These are phyloP conservation scores for Diglossa cyanea DNA, from an alignment of 2,797 vertebrate genomes.

Conservation along the genomic window DNA sequence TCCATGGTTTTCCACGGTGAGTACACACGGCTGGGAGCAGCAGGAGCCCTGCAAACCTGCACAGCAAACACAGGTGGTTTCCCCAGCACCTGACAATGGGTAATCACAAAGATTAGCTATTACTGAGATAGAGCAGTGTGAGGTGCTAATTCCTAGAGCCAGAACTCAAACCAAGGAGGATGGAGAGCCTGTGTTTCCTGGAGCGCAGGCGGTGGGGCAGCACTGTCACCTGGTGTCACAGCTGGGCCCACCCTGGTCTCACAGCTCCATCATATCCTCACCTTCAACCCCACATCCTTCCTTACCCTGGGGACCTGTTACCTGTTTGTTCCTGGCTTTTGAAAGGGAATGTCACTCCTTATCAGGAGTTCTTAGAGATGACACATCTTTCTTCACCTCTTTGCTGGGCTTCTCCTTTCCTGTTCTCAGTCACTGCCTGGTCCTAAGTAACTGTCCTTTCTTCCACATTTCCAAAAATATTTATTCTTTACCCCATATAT, in stretches of 20 bases:
- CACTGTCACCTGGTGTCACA: background rate
- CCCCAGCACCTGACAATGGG: background rate
- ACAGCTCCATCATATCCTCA: background rate
- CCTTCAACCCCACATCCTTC: background rate
- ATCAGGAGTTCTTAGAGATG: background rate
- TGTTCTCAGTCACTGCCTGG: background rate
- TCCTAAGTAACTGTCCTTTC: background rate
- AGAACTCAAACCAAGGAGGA: background rate
- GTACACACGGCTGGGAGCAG: background rate
- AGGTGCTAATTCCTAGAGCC: background rate
- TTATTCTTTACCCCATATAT: background rate
- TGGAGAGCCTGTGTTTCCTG: fast-evolving
- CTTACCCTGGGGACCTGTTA: background rate
- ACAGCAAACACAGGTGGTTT: slow-evolving; percentile 10
- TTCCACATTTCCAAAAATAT: background rate
- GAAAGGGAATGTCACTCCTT: fast-evolving
- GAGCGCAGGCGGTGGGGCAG: fast-evolving
- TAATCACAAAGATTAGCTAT: background rate
- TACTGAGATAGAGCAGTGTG: background rate
- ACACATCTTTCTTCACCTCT: background rate
- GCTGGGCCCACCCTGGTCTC: background rate
- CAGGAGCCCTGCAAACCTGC: background rate
- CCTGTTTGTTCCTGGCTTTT: background rate
- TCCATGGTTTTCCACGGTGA: background rate
- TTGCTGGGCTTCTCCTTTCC: background rate